phyloP scores from a whole-genome alignment of 1,140 invertebrate species.

The Wiebesia pumilae region DNA sequence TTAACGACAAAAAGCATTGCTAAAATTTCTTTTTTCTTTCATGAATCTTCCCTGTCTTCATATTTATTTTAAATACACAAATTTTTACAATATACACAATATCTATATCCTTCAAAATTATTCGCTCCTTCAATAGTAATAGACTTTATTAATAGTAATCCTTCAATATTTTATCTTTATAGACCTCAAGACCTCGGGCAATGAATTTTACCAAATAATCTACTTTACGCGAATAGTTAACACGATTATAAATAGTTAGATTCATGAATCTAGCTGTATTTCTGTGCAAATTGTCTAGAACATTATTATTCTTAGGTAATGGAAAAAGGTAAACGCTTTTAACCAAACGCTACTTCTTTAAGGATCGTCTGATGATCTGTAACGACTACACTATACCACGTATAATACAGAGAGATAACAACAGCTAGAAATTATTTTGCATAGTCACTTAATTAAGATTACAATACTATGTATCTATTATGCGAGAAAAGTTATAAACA shows the following conservation, averaged over 20 bases:
- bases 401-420: neutral
- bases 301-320: no score
- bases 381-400: neutral
- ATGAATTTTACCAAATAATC: no score
- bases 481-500: conserved; percentile 18
- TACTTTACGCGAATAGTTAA: no score
- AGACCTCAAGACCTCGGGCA: no score
- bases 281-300: no score
- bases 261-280: no score
- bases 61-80: conserved; percentile 22
- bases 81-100: no score
- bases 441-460: conserved; percentile 46
- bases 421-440: conserved; percentile 23
- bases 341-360: neutral
- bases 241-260: no score
- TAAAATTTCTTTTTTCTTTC: no score
- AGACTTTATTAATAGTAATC: neutral
- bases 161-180: no score
- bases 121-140: neutral
- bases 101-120: neutral
- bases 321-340: neutral
- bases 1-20: neutral
- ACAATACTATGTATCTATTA: neutral
- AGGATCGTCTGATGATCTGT: neutral
- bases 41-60: no score